Evolutionary conservation across 2,888 invertebrate species (phyloP).

Genomic region (Argyresthia albistria): DNA sequence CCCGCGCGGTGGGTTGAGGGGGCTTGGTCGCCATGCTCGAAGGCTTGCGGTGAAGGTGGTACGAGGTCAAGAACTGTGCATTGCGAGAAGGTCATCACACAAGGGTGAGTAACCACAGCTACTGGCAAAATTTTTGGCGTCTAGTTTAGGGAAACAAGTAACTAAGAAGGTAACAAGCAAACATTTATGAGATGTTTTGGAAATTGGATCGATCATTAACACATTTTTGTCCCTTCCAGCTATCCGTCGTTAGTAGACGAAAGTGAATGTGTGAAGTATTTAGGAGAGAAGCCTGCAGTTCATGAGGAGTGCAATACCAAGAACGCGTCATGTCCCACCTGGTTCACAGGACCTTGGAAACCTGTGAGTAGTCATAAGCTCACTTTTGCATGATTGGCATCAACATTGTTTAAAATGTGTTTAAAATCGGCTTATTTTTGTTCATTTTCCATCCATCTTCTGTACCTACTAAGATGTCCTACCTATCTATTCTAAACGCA

Average conservation of each 20-base stretch:
- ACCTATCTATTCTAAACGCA: not conserved
- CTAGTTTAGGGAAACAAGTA: not conserved
- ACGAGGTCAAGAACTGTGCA: constrained; percentile 79
- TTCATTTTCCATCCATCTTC: too few relatives aligned
- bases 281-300: constrained; percentile 79
- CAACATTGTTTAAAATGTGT: too few relatives aligned
- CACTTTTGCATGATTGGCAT: too few relatives aligned
- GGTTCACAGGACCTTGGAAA: constrained; percentile 92
- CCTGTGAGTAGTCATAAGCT: constrained; percentile 73
- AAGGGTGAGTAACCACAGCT: constrained; percentile 60
- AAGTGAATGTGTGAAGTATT: constrained; percentile 76
- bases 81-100: constrained; percentile 85
- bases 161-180: too few relatives aligned
- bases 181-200: too few relatives aligned
- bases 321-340: constrained; percentile 85
- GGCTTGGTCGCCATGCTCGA: constrained; percentile 87
- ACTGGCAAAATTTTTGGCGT: not conserved
- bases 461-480: too few relatives aligned
- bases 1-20: constrained; percentile 85
- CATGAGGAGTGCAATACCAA: constrained; percentile 80
- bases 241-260: constrained; percentile 81
- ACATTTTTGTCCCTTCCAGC: constrained; percentile 27
- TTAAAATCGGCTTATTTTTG: too few relatives aligned
- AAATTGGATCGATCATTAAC: too few relatives aligned
- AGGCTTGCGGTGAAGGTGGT: constrained; percentile 85